Evolutionary conservation across 2,888 invertebrate species (phyloP), one percentile per base, ranked within the genome.

Genomic region (Thereva unica): DNA sequence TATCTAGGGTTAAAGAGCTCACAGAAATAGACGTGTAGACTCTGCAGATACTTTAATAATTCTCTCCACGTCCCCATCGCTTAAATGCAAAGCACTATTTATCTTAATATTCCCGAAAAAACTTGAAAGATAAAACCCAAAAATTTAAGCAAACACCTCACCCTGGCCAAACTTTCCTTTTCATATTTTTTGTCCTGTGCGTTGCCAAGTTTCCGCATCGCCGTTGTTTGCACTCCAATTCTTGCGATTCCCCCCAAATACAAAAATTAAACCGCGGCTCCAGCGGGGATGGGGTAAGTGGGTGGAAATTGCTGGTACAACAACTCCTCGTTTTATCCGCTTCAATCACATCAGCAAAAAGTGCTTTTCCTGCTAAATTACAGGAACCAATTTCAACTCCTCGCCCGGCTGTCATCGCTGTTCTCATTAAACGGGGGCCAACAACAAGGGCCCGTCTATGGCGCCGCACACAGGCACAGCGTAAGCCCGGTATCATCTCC

Each of bases 311-410:
- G 35, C 4, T 10, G 59, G 10, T 10, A 38, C 50, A 61, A 61
- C 50, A 23, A 61, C 50, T 61, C 50, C 61, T 12, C 55, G 41
- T 61, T 61, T 61, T 12, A 50, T 23, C 23, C 23, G 23, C 23
- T 23, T 23, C 23, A 23, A 23, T 35, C 49, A 50, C 61, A 50
- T 61, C 61, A 61, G 61, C 61, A 61, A 37, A 61, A 23, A 37
- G 38, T 61, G n/a, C 61, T 61, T 47, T 50, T 40, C 10, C 50
- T 49, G 61, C 12, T 50, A 50, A 50, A 61, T 61, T 61, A 41
- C 61, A 50, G 50, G 45, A 41, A 61, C 50, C 61, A 61, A 61
- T 61, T 61, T 50, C n/a, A 10, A 23, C 50, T 50, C 35, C 35
- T 7, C 12, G 23, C 50, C 40, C 41, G 61, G n/a, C 49, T 34